Base-by-base conservation (phyloP, 1,140 invertebrate genomes). In the Brachionus paranguensis region DNA sequence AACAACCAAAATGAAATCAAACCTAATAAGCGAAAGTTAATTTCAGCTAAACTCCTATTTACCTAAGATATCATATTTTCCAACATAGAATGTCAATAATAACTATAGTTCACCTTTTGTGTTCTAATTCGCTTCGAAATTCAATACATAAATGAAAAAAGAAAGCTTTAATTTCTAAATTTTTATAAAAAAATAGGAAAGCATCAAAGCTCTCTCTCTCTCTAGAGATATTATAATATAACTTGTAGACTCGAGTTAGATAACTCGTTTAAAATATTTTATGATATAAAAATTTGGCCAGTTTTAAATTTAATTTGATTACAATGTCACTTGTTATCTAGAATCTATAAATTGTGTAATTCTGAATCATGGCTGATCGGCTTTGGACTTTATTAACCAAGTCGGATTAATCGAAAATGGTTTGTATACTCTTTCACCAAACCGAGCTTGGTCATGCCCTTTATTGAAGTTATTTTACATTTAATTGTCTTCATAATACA, bases 21-120 rank as follows among this genome's bases (percentile, higher is more conserved):
- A 24, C 64, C 64, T 33, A 64, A 64, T 68, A 68, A 68, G 64
- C 64, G 64, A 29, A 43, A 72, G 68, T 72, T 72, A 20, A 72
- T 41, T 72, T 72, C n/a, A 72, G 37, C 33, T 20, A 43, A 72
- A 41, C 68, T 72, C 33, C 41, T 72, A 72, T 72, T 72, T 72
- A 43, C 68, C 68, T 72, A 72, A 72, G 68, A 72, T 72, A 72
- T 72, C 68, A 72, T 41, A 72, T 72, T 43, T 72, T 43, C 33
- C 33, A 72, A 72, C 37, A 20, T 72, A 72, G 29, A 72, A 72
- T 72, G 68, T 72, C 68, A 72, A 72, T 72, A 41, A 72, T 72
- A 43, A 41, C 33, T 72, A 43, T 72, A 72, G 41, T 43, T 72
- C 68, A 72, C 68, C 68, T 72, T 72, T 72, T 72, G 17, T 33